Conservation (phyloP, 2,113 vertebrate species). For the Neodon shergylaensis region DNA sequence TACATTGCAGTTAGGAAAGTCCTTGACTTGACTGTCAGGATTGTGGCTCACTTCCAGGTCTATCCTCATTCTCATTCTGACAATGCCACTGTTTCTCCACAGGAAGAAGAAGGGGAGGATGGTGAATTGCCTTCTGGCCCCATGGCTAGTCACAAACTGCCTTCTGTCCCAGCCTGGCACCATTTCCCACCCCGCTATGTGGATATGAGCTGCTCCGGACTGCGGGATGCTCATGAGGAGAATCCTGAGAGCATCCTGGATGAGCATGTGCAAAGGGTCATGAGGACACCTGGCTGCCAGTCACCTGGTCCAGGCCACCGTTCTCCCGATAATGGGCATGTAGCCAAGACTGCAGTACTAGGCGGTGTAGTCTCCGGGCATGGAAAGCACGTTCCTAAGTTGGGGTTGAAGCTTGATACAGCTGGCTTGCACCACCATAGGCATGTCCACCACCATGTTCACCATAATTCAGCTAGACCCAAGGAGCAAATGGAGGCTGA, state of each 20-base stretch:
- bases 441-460: constrained; percentile 91
- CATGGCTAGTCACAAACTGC: constrained; percentile 89
- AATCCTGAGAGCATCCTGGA: constrained; percentile 98
- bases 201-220: constrained; percentile 87
- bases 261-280: constrained; percentile 96
- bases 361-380: constrained; percentile 83
- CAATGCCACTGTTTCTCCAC: constrained; percentile 6
- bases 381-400: constrained; percentile 88
- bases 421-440: constrained; percentile 91
- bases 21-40: not conserved
- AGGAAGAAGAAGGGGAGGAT: constrained; percentile 97
- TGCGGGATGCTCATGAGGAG: constrained; percentile 94
- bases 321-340: constrained; percentile 89
- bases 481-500: constrained; percentile 91
- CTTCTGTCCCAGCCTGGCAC: constrained; percentile 86
- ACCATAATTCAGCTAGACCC: constrained; percentile 88
- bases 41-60: accelerated
- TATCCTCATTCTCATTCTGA: not conserved
- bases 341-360: constrained; percentile 84
- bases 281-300: constrained; percentile 96
- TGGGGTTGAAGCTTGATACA: constrained; percentile 87
- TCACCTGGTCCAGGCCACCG: constrained; percentile 93
- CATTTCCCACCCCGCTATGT: constrained; percentile 91
- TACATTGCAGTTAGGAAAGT: not conserved
- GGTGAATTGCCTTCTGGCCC: constrained; percentile 86